Evolutionary conservation across 1,140 invertebrate genomes (phyloP).

Genomic region (Zaprionus kolodkinae): DNA sequence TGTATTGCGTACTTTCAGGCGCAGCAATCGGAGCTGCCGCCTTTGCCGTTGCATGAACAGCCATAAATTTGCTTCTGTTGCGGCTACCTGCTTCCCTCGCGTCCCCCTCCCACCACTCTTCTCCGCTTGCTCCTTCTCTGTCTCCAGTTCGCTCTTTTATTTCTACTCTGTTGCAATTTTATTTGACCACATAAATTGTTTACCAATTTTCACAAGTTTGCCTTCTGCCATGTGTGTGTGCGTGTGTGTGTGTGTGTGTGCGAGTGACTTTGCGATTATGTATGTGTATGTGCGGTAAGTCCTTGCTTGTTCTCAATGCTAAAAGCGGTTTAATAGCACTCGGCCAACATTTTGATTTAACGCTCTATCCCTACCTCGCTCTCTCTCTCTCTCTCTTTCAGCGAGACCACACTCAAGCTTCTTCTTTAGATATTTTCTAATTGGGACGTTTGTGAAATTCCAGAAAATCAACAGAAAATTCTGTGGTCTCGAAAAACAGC

Average conservation of each 20-base stretch:
- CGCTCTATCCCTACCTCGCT: conserved; percentile 11
- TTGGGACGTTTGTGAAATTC: conserved; percentile 40
- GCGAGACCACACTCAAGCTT: conserved; percentile 2
- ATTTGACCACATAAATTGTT: conserved; percentile 63
- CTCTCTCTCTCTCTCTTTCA: not conserved
- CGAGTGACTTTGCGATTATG: conserved; percentile 2
- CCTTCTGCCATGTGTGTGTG: conserved; percentile 4
- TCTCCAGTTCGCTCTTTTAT: not conserved
- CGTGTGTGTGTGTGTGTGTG: conserved; percentile 9
- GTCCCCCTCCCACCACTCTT: not conserved
- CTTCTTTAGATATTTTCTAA: conserved; percentile 33
- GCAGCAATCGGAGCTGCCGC: conserved; percentile 34
- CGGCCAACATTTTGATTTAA: conserved; percentile 48
- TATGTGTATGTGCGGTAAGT: conserved; percentile 31
- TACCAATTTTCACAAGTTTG: conserved; percentile 63
- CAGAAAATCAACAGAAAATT: conserved; percentile 23
- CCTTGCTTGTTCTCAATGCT: conserved; percentile 45
- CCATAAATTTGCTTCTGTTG: conserved; percentile 53
- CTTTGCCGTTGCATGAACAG: conserved; percentile 34
- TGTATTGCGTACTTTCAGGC: conserved; percentile 33
- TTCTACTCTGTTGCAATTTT: conserved; percentile 43
- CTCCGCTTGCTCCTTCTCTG: not conserved
- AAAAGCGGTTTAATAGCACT: conserved; percentile 51
- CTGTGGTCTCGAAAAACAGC: not conserved
- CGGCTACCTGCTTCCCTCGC: conserved; percentile 29